These are phyloP conservation scores for Cheilosia urbana DNA, from an alignment of 2,888 invertebrate species.

Conservation along the genomic window DNA sequence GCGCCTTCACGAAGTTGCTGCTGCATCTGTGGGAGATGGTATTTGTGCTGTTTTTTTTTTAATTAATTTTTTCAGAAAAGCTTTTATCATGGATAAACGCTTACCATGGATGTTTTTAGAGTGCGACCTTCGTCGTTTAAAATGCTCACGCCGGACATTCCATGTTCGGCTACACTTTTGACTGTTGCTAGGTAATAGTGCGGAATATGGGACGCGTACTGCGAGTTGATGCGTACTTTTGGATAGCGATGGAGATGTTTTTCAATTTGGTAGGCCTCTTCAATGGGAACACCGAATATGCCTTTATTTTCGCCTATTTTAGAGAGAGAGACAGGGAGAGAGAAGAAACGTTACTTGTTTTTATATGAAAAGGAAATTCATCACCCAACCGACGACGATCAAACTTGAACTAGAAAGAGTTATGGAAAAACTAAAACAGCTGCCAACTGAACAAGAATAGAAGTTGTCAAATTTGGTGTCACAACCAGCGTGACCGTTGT, in stretches of 20 bases:
- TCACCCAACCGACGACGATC: too few species aligned
- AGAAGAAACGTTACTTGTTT: not conserved
- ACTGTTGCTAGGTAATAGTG: not conserved
- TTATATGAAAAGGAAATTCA: too few species aligned
- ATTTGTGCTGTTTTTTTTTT: not conserved
- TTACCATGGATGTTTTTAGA: too few species aligned
- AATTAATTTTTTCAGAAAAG: too few species aligned
- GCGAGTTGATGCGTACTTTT: not conserved
- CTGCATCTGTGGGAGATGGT: not conserved
- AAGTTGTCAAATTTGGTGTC: too few species aligned
- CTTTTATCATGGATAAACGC: too few species aligned
- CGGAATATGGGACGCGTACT: not conserved
- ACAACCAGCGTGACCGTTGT: too few species aligned
- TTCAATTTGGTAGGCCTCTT: not conserved
- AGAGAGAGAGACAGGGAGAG: not conserved
- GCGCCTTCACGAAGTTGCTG: not conserved
- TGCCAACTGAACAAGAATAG: too few species aligned
- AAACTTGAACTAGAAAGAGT: too few species aligned
- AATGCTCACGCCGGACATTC: not conserved
- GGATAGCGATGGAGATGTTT: not conserved
- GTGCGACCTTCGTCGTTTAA: not conserved
- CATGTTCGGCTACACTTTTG: not conserved
- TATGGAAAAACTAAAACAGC: too few species aligned
- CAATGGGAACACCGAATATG: not conserved
- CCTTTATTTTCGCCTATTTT: not conserved